Base-by-base conservation (phyloP, 1,140 invertebrate species). In the Potamilus streckersoni region DNA sequence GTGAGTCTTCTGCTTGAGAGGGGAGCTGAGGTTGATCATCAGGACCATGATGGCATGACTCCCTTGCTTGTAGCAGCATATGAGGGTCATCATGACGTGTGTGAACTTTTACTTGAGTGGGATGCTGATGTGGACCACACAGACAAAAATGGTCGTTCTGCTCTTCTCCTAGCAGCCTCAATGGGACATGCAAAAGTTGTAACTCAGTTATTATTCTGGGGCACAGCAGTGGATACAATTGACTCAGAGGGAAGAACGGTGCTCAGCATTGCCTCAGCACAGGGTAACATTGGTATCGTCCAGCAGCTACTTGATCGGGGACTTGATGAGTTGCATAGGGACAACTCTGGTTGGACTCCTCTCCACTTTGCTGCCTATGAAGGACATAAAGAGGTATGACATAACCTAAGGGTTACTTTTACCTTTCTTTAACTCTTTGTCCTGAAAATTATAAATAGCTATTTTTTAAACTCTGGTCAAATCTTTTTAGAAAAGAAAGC, bases 21-120 rank as follows among this genome's bases (percentile, higher is more conserved):
- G 80, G 86, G 85, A 17, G 86, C 88, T 3, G 87, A 87, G 64
- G 94, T 97, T 11, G 95, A 98, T 90, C 95, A 97, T 85, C 92
- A 94, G 69, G 96, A 96, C 38, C 95, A 97, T 84, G 96, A 98
- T 90, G 96, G 96, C 11, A 96, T 96, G 90, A 98, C 96, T 11
- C 95, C 97, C 1, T 91, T 98, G n/a, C 93, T 97, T 90, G 92
- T 96, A 62, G 96, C 96, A 49, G 95, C 95, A 16, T 88, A 86
- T 74, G 88, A 90, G 75, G 89, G 89, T 73, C 88, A 89, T 70
- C 78, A 92, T 75, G 95, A 96, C 83, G 94, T 96, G 1, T 96
- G 95, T 83, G 95, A 96, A 84, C 84, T 96, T 38, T 89, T 97
- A 13, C 87, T 97, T 74, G 95, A 96, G 89, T 94, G 94, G 82